phyloP scores from a whole-genome alignment of 2,113 vertebrate species.

The Brachirus orientalis region DNA sequence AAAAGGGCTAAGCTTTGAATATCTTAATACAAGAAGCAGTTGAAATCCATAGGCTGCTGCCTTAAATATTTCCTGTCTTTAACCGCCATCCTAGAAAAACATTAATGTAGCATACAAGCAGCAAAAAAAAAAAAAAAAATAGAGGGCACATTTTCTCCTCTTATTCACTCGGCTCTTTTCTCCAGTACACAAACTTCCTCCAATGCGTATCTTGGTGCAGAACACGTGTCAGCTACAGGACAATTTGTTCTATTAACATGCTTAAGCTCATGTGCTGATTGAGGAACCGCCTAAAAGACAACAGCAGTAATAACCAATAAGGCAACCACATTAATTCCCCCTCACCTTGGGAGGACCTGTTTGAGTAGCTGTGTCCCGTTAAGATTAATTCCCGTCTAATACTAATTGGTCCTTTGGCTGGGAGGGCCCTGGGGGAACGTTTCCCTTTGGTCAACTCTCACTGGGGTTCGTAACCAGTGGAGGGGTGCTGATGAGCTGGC shows the following conservation, averaged over 20 bases:
- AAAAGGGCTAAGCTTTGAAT: conserved; percentile 83
- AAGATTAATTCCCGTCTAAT: conserved; percentile 86
- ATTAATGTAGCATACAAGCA: conserved; percentile 14
- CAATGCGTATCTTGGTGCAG: conserved; percentile 37
- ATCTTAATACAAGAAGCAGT: conserved; percentile 78
- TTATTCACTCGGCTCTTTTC: conserved; percentile 24
- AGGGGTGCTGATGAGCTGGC: conserved; percentile 80
- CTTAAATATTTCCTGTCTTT: not conserved
- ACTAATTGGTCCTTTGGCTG: conserved; percentile 85
- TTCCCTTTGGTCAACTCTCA: conserved; percentile 82
- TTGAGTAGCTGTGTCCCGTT: conserved; percentile 79
- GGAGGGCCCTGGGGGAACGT: conserved; percentile 70
- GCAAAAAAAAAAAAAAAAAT: conserved; percentile 34
- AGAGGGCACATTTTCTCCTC: conserved; percentile 8
- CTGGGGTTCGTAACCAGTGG: conserved; percentile 72
- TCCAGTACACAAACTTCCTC: conserved; percentile 28
- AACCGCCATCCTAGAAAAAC: conserved; percentile 2
- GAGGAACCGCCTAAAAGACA: conserved; percentile 58
- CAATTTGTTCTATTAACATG: conserved; percentile 56
- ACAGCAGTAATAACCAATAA: conserved; percentile 71
- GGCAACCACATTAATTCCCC: conserved; percentile 76
- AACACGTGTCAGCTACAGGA: conserved; percentile 61
- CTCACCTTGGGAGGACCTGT: conserved; percentile 84
- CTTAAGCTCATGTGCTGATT: conserved; percentile 43
- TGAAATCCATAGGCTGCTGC: conserved; percentile 26